Percentiles rank a stretch among this genome's conserved stretches.
These are phyloP conservation scores for Pelmatolapia mariae DNA, from an alignment of 2,113 vertebrate species.

Conservation along the genomic window DNA sequence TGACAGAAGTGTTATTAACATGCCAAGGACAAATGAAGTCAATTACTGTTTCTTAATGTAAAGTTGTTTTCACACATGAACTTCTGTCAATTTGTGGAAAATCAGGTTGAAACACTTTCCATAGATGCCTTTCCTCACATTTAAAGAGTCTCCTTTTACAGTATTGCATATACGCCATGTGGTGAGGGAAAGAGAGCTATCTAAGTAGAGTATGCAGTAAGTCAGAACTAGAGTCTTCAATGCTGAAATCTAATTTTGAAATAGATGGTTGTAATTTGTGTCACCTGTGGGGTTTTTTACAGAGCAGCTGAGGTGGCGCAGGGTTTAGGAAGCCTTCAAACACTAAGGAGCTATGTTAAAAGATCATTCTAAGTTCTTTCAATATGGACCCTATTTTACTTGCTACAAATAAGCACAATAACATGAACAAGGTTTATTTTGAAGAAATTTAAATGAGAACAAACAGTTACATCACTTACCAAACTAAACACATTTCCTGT, in stretches of 20 bases:
- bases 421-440: neutral
- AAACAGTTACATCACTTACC: neutral
- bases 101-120: neutral
- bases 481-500: neutral
- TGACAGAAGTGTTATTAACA: neutral
- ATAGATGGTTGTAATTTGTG: neutral
- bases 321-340: neutral
- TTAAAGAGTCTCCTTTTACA: neutral
- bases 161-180: neutral
- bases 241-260: neutral
- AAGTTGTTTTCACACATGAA: neutral
- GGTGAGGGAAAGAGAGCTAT: too few relatives aligned
- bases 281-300: neutral
- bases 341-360: neutral
- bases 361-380: neutral
- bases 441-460: neutral
- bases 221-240: neutral
- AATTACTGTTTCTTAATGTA: neutral
- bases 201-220: neutral
- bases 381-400: neutral
- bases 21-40: neutral
- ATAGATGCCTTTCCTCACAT: neutral
- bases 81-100: neutral
- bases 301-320: neutral
- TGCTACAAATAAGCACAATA: neutral